These are phyloP conservation scores for Standfussiana lucernea DNA, from an alignment of 2,888 invertebrate genomes.

Conservation along the genomic window DNA sequence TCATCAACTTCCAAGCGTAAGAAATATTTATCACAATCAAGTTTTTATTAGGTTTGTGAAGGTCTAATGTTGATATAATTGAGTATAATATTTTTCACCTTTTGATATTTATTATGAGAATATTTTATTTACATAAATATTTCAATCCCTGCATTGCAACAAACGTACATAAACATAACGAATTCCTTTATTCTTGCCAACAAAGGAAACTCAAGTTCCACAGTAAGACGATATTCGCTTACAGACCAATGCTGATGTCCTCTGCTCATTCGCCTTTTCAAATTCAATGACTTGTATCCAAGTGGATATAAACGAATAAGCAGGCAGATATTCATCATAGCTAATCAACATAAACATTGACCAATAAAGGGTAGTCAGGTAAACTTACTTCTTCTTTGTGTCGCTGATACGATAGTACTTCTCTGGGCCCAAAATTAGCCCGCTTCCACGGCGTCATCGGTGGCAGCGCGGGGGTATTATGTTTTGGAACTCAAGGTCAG, in stretches of 20 bases:
- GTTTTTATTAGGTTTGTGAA: slow-evolving; percentile 13
- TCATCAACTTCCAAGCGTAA: background rate
- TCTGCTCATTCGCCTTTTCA: slow-evolving; percentile 17
- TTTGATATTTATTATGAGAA: background rate
- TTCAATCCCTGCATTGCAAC: background rate
- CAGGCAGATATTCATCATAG: background rate
- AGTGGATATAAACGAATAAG: background rate
- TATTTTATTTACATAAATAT: background rate
- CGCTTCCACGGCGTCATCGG: background rate
- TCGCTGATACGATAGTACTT: background rate
- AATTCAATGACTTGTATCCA: background rate
- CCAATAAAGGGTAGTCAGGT: background rate
- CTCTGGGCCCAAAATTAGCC: background rate
- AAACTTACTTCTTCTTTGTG: background rate
- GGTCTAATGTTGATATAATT: slow-evolving; percentile 12
- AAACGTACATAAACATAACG: background rate
- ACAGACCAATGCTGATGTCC: background rate
- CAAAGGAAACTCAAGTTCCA: slow-evolving; percentile 16
- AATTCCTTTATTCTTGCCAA: slow-evolving; percentile 9
- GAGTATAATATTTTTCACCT: background rate
- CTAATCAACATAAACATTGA: background rate
- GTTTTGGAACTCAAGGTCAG: background rate
- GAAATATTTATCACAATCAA: slow-evolving; percentile 1
- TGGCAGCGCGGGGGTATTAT: background rate
- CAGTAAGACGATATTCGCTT: slow-evolving; percentile 20